A percentile compares a stretch with the other conserved stretches of the same genome.
Evolutionary conservation across 1,140 invertebrate genomes (phyloP).

Genomic region (Drosophila varians): DNA sequence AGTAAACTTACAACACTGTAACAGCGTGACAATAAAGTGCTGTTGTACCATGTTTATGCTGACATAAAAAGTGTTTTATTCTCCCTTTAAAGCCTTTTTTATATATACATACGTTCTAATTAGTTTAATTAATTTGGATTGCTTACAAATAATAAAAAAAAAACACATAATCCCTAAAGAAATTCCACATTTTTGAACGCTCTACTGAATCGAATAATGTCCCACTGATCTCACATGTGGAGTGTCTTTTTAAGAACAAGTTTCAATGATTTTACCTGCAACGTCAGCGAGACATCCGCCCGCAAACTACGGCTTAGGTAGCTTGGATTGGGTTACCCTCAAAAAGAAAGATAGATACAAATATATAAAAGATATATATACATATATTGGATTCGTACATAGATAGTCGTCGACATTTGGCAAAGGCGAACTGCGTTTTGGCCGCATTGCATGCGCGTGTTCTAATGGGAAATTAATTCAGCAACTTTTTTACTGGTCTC

Average conservation of each 20-base stretch:
- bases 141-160: neutral
- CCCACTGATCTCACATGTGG: slow-evolving; percentile 30
- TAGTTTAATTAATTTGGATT: neutral
- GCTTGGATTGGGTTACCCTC: slow-evolving; percentile 25
- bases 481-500: slow-evolving; percentile 40
- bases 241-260: slow-evolving; percentile 27
- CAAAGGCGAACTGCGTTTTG: slow-evolving; percentile 67
- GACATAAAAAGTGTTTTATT: slow-evolving; percentile 23
- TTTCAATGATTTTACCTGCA: slow-evolving; percentile 40
- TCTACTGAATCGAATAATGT: slow-evolving; percentile 13
- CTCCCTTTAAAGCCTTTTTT: neutral
- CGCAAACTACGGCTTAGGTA: slow-evolving; percentile 13
- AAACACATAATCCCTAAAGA: neutral
- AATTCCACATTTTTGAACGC: slow-evolving; percentile 5
- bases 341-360: slow-evolving; percentile 7
- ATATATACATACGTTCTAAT: neutral
- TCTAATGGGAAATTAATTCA: slow-evolving; percentile 81
- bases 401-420: slow-evolving; percentile 54
- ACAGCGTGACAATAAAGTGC: slow-evolving; percentile 34
- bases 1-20: slow-evolving; percentile 33
- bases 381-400: slow-evolving; percentile 8
- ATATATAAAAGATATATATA: neutral
- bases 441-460: slow-evolving; percentile 75
- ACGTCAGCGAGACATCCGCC: slow-evolving; percentile 27
- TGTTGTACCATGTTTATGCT: slow-evolving; percentile 28